A percentile compares a stretch with the other conserved stretches of the same genome.
Conservation (phyloP, 2,888 invertebrate genomes). For the Sepiola atlantica region DNA sequence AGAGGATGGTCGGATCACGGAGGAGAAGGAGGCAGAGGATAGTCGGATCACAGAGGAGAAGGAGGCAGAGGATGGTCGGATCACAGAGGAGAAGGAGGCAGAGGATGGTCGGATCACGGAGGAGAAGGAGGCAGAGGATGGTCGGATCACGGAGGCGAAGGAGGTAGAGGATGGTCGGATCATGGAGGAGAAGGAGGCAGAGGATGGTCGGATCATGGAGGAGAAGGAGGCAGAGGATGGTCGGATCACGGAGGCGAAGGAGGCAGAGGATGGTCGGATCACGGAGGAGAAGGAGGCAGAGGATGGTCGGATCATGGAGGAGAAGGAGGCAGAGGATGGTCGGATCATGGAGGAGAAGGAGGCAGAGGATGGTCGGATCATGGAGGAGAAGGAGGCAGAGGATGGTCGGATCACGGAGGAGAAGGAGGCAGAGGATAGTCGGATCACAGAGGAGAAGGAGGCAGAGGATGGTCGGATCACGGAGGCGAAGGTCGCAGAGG, state of each 20-base stretch:
- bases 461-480: neutral
- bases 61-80: no score
- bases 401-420: neutral
- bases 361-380: neutral
- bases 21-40: no score
- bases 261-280: rapidly evolving
- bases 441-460: neutral
- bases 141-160: no score
- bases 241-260: neutral
- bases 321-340: neutral
- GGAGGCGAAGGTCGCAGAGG: neutral
- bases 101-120: no score
- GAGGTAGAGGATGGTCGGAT: no score
- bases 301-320: neutral
- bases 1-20: neutral
- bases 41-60: no score
- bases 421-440: neutral
- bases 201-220: neutral
- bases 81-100: no score
- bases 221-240: neutral
- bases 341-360: neutral
- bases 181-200: neutral
- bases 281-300: neutral
- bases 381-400: neutral
- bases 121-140: no score